Conservation (phyloP, 2,888 invertebrate genomes). For the Torymus aiolomorphi region DNA sequence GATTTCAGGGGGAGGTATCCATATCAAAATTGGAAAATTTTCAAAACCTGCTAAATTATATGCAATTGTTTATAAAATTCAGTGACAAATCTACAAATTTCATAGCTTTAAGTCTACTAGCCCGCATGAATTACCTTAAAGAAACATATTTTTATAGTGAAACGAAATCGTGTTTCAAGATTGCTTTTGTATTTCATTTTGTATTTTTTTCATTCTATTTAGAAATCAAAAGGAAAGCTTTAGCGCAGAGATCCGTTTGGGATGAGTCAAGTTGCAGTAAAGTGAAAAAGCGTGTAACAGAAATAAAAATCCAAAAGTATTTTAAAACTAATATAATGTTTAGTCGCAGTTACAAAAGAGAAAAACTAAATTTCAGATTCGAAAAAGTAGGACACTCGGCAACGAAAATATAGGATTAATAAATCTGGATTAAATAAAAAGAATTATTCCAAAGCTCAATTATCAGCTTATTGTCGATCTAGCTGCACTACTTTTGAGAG, state of each 20-base stretch:
- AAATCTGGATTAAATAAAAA: constrained; percentile 66
- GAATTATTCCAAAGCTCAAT: constrained; percentile 73
- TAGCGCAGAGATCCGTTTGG: background rate
- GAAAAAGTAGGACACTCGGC: constrained; percentile 49
- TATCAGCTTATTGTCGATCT: constrained; percentile 73
- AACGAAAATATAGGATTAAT: constrained; percentile 54
- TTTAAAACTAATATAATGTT: constrained; percentile 27
- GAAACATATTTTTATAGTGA: no score
- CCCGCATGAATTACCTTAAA: no score
- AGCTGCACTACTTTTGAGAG: constrained; percentile 57
- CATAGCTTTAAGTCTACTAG: no score
- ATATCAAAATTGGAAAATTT: no score
- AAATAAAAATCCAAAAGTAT: background rate
- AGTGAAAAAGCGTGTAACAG: background rate
- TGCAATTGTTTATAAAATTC: no score
- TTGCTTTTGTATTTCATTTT: no score
- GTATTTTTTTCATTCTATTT: no score
- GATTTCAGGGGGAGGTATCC: no score
- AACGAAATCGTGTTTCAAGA: no score
- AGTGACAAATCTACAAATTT: no score
- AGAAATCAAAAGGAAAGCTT: background rate
- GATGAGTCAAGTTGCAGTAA: background rate
- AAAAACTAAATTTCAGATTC: no score
- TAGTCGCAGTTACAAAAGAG: constrained; percentile 3
- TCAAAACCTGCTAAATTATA: no score